A percentile compares a stretch with the other conserved stretches of the same genome.
phyloP scores from a whole-genome alignment of 2,888 invertebrate genomes.

The Sabellastarte sp. region DNA sequence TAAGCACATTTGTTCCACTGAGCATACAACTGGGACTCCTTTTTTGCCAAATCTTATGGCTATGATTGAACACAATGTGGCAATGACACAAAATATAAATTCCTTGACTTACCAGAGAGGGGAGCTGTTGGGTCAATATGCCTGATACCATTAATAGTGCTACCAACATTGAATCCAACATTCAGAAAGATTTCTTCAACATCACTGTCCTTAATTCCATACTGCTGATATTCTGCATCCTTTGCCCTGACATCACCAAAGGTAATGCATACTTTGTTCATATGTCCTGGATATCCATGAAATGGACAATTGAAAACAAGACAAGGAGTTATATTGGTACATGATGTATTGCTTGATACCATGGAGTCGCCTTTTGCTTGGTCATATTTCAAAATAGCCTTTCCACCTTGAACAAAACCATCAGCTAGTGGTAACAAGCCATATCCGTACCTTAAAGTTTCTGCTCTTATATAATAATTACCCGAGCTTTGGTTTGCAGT shows the following conservation, averaged over 20 bases:
- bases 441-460: constrained; percentile 27
- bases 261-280: constrained; percentile 4
- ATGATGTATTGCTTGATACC: neutral
- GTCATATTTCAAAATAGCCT: neutral
- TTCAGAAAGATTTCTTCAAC: constrained; percentile 14
- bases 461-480: constrained; percentile 43
- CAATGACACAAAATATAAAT: no score
- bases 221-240: neutral
- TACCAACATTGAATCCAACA: constrained; percentile 5
- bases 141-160: constrained; percentile 11
- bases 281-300: neutral
- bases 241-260: neutral
- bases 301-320: constrained; percentile 11
- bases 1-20: no score
- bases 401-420: neutral
- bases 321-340: constrained; percentile 5
- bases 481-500: constrained; percentile 27
- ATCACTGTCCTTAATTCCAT: constrained; percentile 6
- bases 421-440: neutral
- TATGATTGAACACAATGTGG: no score
- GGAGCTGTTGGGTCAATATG: constrained; percentile 9
- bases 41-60: no score
- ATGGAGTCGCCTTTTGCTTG: neutral
- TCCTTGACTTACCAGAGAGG: neutral
- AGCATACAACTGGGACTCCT: no score